Base-by-base conservation (phyloP, 2,797 vertebrate species). In the Aldrovandia affinis region DNA sequence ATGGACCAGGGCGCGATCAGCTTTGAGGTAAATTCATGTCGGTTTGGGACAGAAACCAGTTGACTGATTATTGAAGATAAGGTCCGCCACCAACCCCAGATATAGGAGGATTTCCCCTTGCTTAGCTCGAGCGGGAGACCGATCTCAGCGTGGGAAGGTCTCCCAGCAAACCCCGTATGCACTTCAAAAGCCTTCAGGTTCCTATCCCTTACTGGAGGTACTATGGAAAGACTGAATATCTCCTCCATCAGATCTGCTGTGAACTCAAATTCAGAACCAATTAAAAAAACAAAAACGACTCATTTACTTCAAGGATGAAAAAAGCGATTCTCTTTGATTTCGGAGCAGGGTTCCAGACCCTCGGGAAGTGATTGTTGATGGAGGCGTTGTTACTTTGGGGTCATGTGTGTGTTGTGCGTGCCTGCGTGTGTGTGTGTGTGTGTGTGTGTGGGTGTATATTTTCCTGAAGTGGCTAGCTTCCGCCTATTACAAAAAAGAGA, bases 11-110 rank as follows among this genome's bases (percentile, higher is more conserved):
- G 94, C 90, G 92, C 92, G 93, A 94, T 94, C 95, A 94, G 94
- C 95, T 95, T 97, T 94, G 90, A 95, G 92, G 94, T 94, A 95
- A 95, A 93, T 88, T 89, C 90, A 93, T 92, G 94, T 96, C 93
- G 91, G 91, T 92, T 94, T 47, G 93, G 92, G 90, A 39, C 90
- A 81, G 88, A 90, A 82, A 89, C 89, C 88, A 87, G 89, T 92
- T 90, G 94, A 94, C 93, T 93, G 90, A 92, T 91, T 91, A 91
- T 90, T 92, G 91, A 93, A 89, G 93, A 93, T 94, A 93, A 91
- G 91, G 89, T 91, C 92, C 92, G 18, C 92, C 92, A 89, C 81
- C 78, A 88, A 96, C 93, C 91, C 86, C 89, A 87, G 84, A 94
- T 87, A 94, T 92, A 90, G 81, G 81, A 87, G 89, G 88, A 87